Conservation (phyloP, 1,140 invertebrate species). For the Carcinoscorpius rotundicauda region DNA sequence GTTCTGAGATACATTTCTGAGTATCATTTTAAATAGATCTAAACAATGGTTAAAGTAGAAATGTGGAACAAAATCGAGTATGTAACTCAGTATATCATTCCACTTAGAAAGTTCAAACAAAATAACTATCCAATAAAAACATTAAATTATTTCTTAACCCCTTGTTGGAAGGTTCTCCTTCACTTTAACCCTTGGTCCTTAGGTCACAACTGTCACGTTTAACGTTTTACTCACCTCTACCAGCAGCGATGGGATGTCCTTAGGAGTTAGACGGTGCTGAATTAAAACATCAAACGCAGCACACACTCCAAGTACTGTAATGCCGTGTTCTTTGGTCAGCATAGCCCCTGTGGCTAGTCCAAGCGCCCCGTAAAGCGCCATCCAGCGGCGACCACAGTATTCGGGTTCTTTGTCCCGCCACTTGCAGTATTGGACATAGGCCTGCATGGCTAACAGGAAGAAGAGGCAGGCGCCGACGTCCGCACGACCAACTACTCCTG, state of each 20-base stretch:
- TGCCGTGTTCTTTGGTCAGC: slow-evolving; percentile 83
- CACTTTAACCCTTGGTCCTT: slow-evolving; percentile 1
- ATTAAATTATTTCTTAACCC: too few species aligned
- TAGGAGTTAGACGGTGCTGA: slow-evolving; percentile 27
- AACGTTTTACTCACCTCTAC: slow-evolving; percentile 8
- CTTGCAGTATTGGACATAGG: slow-evolving; percentile 40
- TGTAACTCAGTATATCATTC: too few species aligned
- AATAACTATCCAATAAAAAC: too few species aligned
- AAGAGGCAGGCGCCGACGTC: slow-evolving; percentile 40
- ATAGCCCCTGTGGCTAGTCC: slow-evolving; percentile 42
- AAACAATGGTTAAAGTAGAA: too few species aligned
- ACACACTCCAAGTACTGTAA: slow-evolving; percentile 76
- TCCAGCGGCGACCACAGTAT: slow-evolving; percentile 1
- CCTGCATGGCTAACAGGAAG: slow-evolving; percentile 37
- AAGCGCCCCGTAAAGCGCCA: slow-evolving; percentile 19
- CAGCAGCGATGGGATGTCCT: slow-evolving; percentile 14
- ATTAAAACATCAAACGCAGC: slow-evolving; percentile 58
- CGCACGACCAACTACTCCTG: slow-evolving; percentile 42
- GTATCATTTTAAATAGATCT: too few species aligned
- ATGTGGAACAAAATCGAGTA: too few species aligned
- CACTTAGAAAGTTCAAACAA: too few species aligned
- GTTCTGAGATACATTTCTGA: too few species aligned
- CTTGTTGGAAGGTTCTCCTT: not conserved
- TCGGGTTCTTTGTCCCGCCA: slow-evolving; percentile 11
- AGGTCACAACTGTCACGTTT: not conserved